Evolutionary conservation across 2,113 vertebrate genomes (phyloP), one percentile per base, ranked within the genome.

Genomic region (Scopus umbretta): DNA sequence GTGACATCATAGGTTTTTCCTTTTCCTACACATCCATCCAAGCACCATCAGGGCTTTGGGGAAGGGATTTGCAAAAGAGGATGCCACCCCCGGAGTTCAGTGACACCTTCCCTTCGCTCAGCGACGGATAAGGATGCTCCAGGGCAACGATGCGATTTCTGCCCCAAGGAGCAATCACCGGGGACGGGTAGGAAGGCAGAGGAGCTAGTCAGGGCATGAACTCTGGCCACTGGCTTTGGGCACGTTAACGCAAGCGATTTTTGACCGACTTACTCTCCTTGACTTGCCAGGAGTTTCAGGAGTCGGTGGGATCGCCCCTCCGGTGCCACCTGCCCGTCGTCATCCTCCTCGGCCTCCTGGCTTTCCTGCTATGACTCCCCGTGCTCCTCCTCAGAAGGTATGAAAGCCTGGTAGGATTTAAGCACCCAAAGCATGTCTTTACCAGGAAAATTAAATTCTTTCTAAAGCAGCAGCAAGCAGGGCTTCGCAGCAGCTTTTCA

Each of bases 261-360:
- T 11, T 30, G 38, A 81, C 55, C 8, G 1, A 30, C 71, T 47
- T 68, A 0, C 87, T 93, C 30, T 19, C 52, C 6, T 67, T 55
- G 76, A 6, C 45, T 85, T 63, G 2, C 16, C 72, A 94, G 90
- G 43, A 52, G 6, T 18, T 4, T 9, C 19, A 40, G 16, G 61
- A 63, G 3, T 92, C 95, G 0, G 8, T n/a, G 8, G 96, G 82
- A 80, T 90, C 6, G 0, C 10, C 75, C 45, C 91, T 80, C 16
- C 72, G 5, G 50, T 76, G 83, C 47, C 88, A 92, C 47, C 25
- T 92, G 43, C 58, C 50, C 43, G 32, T 97, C 42, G 0, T 76
- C 80, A 7, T 45, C 94, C 76, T 95, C 68, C 50, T 88, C 88
- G 73, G 82, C 88, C 62, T 97, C 67, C 55, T 94, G 88, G 30